Evolutionary conservation across 2,888 invertebrate species (phyloP), one percentile per base, ranked within the genome.

Genomic region (Monoplex corrugatus): DNA sequence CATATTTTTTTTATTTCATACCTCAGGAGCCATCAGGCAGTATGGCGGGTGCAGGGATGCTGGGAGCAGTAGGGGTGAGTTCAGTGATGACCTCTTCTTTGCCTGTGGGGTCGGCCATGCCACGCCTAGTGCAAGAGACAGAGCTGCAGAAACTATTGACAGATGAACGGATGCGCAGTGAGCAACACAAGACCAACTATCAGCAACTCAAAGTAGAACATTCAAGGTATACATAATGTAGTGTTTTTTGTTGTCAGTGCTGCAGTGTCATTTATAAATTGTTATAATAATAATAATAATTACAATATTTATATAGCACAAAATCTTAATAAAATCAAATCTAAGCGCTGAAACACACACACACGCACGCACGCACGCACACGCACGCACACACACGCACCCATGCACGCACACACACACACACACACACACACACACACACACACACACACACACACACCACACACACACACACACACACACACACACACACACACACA

Each of bases 171-270:
- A 95, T 95, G 92, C 92, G 95, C 72, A 95, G 95, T 86, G 95
- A 96, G 89, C 94, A 95, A 89, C 96, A 96, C 90, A 95, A 94
- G 91, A 95, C 94, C 32, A 96, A 96, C 89, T 96, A 95, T 92
- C 95, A 95, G 90, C 94, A 94, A 50, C 93, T 96, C 43, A 96
- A 96, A 90, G 92, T 94, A 35, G 95, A 96, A 91, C 95, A 96
- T 91, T 93, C 93, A 89, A 94, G 94, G 96, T 96, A 91, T 57
- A 43, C 8, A 6, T 40, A 23, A 6, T 68, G 68, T 23, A 68
- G 3, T 40, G 2, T 40, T 40, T 19, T 38, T 78, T 78, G 16
- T 78, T 38, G 32, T 28, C n/a, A n/a, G n/a, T n/a, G n/a, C n/a
- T n/a, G n/a, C n/a, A n/a, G n/a, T n/a, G n/a, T 50, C 50, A 50